Evolutionary conservation across 2,888 invertebrate species (phyloP), one percentile per base, ranked within the genome.

Genomic region (Pollenia griseotomentosa): DNA sequence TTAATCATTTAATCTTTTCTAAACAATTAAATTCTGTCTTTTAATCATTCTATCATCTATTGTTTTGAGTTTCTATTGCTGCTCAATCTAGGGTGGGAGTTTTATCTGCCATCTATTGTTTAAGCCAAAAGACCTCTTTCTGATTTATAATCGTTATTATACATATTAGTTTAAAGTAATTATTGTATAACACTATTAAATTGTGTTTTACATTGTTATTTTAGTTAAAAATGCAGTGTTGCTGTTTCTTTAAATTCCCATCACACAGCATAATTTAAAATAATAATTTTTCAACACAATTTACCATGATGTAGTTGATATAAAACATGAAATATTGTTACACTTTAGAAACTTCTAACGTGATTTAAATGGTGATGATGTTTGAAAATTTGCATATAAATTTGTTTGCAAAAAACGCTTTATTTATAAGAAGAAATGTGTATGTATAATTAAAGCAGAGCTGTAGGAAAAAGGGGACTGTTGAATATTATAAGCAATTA

Each of bases 1-100:
- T 82, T 86, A 83, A 71, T n/a, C 82, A 82, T 70, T 82, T 74
- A 61, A 86, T 74, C 73, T 86, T 59, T 71, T 61, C 61, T 63
- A 83, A 83, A 57, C 79, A 73, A 83, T 86, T 70, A 70, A 19
- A 66, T 78, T 61, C 48, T 53, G 9, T 42, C 7, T 63, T 51
- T 42, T 44, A 11, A 14, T 44, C 12, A 55, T 19, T 14, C 11
- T 70, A 12, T 40, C 19, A 42, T 14, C 14, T 66, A 33, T 53
- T 70, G 16, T 55, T 70, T 42, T n/a, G n/a, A n/a, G 12, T 44
- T 61, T 40, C 59, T n/a, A 53, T 44, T 66, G 33, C 40, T 46
- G 3, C 8, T 59, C 10, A 42, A 79, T 61, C 44, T 66, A 66
- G 79, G 78, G 73, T 79, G 84, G 79, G 84, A 84, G 79, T 71